A percentile compares a stretch with the other conserved stretches of the same genome.
Evolutionary conservation across 2,797 vertebrate species (phyloP).

Genomic region (Toxotes lorentzi): DNA sequence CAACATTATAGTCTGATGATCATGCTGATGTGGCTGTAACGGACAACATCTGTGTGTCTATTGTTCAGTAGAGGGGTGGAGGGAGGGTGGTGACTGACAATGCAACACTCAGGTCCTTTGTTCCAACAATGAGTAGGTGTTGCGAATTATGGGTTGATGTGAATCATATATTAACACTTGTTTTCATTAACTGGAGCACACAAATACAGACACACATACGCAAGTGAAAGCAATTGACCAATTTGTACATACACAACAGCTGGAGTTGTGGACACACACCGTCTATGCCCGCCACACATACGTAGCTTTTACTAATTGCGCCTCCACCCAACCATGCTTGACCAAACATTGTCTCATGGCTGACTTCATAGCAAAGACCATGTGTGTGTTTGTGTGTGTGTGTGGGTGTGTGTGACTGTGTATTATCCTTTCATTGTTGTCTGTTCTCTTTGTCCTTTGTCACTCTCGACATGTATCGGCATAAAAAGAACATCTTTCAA

Average conservation of each 20-base stretch:
- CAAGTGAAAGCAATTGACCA: slow-evolving; percentile 60
- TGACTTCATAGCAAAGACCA: slow-evolving; percentile 68
- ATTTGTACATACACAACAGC: slow-evolving; percentile 72
- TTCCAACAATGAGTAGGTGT: slow-evolving; percentile 39
- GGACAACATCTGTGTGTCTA: slow-evolving; percentile 35
- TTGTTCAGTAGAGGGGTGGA: not conserved
- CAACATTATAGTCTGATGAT: not conserved
- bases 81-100: not conserved
- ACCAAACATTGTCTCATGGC: slow-evolving; percentile 79
- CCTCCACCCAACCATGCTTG: slow-evolving; percentile 78
- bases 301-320: slow-evolving; percentile 66
- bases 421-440: slow-evolving; percentile 52
- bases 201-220: slow-evolving; percentile 17
- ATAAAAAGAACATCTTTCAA: slow-evolving; percentile 89
- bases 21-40: not conserved
- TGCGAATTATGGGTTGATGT: slow-evolving; percentile 46
- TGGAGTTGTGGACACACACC: slow-evolving; percentile 56
- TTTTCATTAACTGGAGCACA: slow-evolving; percentile 68
- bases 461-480: slow-evolving; percentile 67
- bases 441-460: slow-evolving; percentile 68
- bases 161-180: slow-evolving; percentile 60
- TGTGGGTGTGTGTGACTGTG: slow-evolving; percentile 6
- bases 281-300: slow-evolving; percentile 27
- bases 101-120: slow-evolving; percentile 39
- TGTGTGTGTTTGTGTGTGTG: slow-evolving; percentile 27